These are phyloP conservation scores for Mercenaria mercenaria DNA, from an alignment of 1,140 invertebrate species.

Conservation along the genomic window DNA sequence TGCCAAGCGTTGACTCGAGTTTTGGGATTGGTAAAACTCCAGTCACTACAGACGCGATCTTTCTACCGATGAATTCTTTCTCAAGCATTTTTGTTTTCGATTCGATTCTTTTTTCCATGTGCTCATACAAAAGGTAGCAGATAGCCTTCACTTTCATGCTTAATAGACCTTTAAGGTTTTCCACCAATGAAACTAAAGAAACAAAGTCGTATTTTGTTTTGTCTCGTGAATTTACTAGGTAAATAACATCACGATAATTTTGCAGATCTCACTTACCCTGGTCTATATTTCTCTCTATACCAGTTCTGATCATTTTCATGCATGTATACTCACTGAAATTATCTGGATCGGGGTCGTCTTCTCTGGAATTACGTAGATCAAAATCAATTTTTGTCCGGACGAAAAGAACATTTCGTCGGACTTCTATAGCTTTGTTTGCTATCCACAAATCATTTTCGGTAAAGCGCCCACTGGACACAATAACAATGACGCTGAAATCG, in stretches of 20 bases:
- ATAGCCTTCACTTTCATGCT: not conserved
- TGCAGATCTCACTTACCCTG: not conserved
- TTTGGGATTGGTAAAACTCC: not conserved
- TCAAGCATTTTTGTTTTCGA: not conserved
- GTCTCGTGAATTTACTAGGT: not conserved
- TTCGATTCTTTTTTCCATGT: not conserved
- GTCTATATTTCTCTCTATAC: not conserved
- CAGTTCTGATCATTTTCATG: not conserved
- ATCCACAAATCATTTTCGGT: not conserved
- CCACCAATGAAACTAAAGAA: not conserved
- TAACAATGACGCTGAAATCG: not conserved
- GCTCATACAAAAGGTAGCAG: not conserved
- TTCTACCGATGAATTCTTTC: not conserved
- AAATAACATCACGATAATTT: not conserved
- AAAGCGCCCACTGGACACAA: not conserved
- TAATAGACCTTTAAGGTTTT: not conserved
- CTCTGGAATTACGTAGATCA: not conserved
- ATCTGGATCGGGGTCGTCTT: not conserved
- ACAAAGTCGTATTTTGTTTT: not conserved
- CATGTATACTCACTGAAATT: not conserved
- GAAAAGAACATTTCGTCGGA: not conserved
- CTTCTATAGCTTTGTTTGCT: not conserved
- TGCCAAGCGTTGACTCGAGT: not conserved
- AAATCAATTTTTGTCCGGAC: not conserved
- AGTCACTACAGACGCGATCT: not conserved